Conservation (phyloP, 1,140 invertebrate species). For the Magallana gigas region DNA sequence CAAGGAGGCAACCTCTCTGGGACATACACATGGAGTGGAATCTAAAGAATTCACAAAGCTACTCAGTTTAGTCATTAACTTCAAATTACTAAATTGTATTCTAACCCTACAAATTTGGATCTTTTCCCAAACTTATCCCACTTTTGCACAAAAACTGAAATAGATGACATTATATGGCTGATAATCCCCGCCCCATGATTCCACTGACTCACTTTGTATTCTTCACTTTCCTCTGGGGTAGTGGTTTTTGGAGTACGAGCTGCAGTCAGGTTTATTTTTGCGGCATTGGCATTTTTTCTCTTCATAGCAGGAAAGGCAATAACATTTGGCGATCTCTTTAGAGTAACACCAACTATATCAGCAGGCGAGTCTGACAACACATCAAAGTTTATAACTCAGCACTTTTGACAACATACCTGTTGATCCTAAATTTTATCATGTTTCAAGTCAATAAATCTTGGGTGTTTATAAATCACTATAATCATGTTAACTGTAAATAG, state of each 20-base stretch:
- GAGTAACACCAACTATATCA: conserved; percentile 49
- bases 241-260: not conserved
- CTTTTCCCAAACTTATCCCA: too few relatives aligned
- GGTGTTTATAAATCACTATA: too few relatives aligned
- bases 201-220: conserved; percentile 20
- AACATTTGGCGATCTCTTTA: conserved; percentile 49
- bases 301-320: conserved; percentile 47
- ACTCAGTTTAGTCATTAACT: too few relatives aligned
- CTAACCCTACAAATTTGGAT: too few relatives aligned
- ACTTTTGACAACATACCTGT: too few relatives aligned
- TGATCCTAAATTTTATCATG: too few relatives aligned
- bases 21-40: conserved; percentile 73
- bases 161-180: not conserved
- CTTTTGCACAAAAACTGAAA: too few relatives aligned
- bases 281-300: conserved; percentile 39
- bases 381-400: not conserved
- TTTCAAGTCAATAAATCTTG: too few relatives aligned
- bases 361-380: conserved; percentile 44
- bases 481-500: too few relatives aligned
- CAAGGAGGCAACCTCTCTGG: conserved; percentile 86
- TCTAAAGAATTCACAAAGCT: not conserved
- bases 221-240: not conserved
- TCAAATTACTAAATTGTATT: too few relatives aligned
- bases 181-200: not conserved
- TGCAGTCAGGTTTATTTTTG: conserved; percentile 31